Base-by-base conservation (phyloP, 2,888 invertebrate species). In the Volucella inflata region DNA sequence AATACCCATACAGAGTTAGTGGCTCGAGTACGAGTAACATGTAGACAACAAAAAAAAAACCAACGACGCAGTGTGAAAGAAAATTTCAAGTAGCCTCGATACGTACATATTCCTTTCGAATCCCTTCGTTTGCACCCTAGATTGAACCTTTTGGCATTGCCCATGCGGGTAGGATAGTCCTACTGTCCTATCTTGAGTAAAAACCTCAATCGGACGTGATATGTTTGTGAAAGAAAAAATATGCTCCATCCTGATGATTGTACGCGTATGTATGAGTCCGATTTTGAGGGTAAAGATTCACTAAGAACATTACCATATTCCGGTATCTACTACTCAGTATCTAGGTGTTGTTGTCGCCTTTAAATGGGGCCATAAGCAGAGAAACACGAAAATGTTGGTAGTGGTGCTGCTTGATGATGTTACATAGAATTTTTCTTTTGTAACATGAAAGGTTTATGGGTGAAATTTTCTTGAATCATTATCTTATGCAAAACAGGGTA, bases 151-250 rank as follows among this genome's bases (percentile, higher is more conserved):
- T 42, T 30, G n/a, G n/a, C 12, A 11, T n/a, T 9, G 16, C 14
- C n/a, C 59, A 17, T 59, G 60, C 38, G 53, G 40, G 36, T 30
- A 40, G 64, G 1, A 42, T 67, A 14, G 21, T 38, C 40, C 30
- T n/a, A 30, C 40, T 51, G 30, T 51, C n/a, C 53, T 36, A 59
- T 48, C 38, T n/a, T 12, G 21, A 50, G 70, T 60, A 9, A 38
- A 78, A 78, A 59, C 84, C 84, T 75, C 79, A 79, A 79, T 80
- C 65, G 75, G 38, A 85, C 85, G 85, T 81, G 85, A 85, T 80
- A 71, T 84, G 84, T 67, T 84, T 84, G 80, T 67, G 50, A 85
- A 85, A 60, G 71, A 76, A 80, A 30, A 76, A 80, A 84, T 70
- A 57, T 85, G 55, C 80, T 72, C 76, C 76, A 67, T 85, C 60